Percentiles rank a stretch among this genome's conserved stretches.
phyloP scores from a whole-genome alignment of 2,113 vertebrate genomes.

The Pionites leucogaster region DNA sequence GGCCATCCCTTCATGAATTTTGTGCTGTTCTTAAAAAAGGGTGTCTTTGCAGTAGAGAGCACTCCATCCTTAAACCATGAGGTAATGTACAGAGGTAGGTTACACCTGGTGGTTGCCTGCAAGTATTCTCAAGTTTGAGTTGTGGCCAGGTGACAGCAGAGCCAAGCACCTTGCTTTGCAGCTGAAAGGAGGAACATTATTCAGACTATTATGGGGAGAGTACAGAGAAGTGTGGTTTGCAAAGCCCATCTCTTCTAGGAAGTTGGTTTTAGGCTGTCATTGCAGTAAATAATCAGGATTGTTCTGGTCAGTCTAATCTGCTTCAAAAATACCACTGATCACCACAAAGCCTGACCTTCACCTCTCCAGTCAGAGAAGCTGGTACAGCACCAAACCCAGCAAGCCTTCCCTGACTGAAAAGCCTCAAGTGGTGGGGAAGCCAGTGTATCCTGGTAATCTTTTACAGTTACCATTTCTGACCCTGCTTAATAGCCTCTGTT shows the following conservation, averaged over 20 bases:
- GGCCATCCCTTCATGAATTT: background rate
- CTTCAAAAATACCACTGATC: background rate
- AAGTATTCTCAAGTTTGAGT: background rate
- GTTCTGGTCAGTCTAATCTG: background rate
- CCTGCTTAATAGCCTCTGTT: background rate
- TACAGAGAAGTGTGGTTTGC: background rate
- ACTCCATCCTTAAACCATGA: background rate
- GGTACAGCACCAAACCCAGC: background rate
- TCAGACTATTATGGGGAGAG: background rate
- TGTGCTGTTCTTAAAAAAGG: background rate
- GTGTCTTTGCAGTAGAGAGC: background rate
- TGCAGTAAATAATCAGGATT: background rate
- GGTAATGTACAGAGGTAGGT: background rate
- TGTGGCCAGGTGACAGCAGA: background rate
- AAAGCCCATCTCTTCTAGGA: background rate
- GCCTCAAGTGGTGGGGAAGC: background rate
- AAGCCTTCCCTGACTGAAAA: fast-evolving
- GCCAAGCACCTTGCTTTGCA: background rate
- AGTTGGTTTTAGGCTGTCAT: background rate
- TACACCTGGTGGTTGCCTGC: background rate
- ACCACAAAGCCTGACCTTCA: background rate
- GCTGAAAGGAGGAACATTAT: background rate
- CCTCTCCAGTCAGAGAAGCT: background rate
- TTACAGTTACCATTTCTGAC: background rate
- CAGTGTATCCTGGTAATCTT: background rate